These are phyloP conservation scores for Synanthedon myopaeformis DNA, from an alignment of 2,888 invertebrate species.

Conservation along the genomic window DNA sequence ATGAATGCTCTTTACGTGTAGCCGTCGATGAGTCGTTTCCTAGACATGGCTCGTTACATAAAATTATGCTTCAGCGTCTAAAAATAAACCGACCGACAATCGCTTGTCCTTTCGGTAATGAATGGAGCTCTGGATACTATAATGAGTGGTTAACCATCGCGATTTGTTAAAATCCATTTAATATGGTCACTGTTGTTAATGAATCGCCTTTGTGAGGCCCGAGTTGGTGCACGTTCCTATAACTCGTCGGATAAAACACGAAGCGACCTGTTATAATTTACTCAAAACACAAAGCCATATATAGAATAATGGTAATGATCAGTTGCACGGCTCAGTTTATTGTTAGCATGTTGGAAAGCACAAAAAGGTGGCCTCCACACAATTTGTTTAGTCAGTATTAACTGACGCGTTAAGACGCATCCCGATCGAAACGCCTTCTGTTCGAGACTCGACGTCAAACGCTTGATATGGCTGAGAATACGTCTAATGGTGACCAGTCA, in stretches of 20 bases:
- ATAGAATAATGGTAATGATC: slow-evolving; percentile 67
- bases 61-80: slow-evolving; percentile 28
- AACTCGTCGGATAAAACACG: slow-evolving; percentile 54
- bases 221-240: slow-evolving; percentile 25
- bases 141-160: slow-evolving; percentile 19
- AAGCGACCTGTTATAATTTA: slow-evolving; percentile 66
- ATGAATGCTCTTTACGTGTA: slow-evolving; percentile 34
- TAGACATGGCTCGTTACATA: slow-evolving; percentile 26
- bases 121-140: background rate
- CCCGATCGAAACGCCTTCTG: slow-evolving; percentile 37
- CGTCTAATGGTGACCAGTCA: slow-evolving; percentile 54
- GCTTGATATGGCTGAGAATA: slow-evolving; percentile 42
- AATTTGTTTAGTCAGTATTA: slow-evolving; percentile 54
- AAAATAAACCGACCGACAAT: slow-evolving; percentile 31
- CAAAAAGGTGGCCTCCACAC: slow-evolving; percentile 57
- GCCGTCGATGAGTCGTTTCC: slow-evolving; percentile 31
- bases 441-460: slow-evolving; percentile 33
- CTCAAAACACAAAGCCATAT: slow-evolving; percentile 70
- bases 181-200: slow-evolving; percentile 62
- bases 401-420: slow-evolving; percentile 33
- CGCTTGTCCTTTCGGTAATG: slow-evolving; percentile 15
- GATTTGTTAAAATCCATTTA: slow-evolving; percentile 36
- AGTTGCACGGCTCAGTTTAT: slow-evolving; percentile 57
- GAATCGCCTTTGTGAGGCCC: slow-evolving; percentile 46
- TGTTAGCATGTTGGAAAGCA: slow-evolving; percentile 61